phyloP scores from a whole-genome alignment of 2,113 vertebrate species.

The cat (Felis catus) region F.catus_Fca126_mat1.0 CM031420.1:145022001-145022500 shows the following conservation, averaged over 20 bases:
- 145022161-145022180: background rate
- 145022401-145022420: rapidly evolving
- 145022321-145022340: background rate
- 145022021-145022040: too few relatives aligned
- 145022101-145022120: background rate
- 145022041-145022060: too few relatives aligned
- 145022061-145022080: background rate
- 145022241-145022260: background rate
- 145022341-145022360: background rate
- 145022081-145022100: background rate
- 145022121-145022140: background rate
- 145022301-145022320: background rate
- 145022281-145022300: background rate
- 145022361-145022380: rapidly evolving
- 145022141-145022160: background rate
- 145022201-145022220: conserved; percentile 5
- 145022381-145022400: background rate
- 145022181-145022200: background rate
- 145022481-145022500: background rate
- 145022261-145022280: background rate
- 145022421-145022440: background rate
- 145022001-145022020: too few relatives aligned
- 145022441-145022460: background rate
- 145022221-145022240: background rate
- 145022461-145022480: background rate